Percentiles rank a stretch among this genome's conserved stretches.
Conservation (phyloP, 2,797 vertebrate species). For the Sebastes dallii region DNA sequence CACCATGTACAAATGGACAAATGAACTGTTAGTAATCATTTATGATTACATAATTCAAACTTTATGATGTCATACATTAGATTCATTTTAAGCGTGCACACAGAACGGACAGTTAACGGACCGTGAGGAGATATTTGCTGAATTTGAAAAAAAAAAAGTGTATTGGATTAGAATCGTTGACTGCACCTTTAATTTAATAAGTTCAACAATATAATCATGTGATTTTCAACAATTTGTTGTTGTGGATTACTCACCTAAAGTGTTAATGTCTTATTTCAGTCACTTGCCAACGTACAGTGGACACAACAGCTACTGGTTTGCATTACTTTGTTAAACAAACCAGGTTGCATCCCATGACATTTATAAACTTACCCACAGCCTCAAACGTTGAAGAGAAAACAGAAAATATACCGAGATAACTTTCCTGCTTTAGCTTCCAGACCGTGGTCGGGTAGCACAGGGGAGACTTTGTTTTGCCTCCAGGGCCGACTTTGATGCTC, state of each 20-base stretch:
- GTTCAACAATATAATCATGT: background rate
- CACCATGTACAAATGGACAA: too few species aligned
- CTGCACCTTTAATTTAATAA: background rate
- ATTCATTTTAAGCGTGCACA: background rate
- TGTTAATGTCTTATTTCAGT: background rate
- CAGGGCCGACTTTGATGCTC: background rate
- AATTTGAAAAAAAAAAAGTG: background rate
- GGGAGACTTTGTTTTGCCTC: background rate
- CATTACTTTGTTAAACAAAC: background rate
- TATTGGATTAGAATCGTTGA: background rate
- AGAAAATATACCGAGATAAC: background rate
- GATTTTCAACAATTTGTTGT: background rate
- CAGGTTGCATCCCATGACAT: background rate
- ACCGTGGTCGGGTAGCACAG: background rate
- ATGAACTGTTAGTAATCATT: too few species aligned
- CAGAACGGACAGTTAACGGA: background rate
- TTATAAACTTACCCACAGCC: background rate
- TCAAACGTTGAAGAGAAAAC: background rate
- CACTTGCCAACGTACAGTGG: background rate
- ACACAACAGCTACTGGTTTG: background rate
- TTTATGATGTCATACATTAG: background rate
- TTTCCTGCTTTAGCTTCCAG: background rate
- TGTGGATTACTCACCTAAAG: background rate
- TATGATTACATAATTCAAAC: too few species aligned
- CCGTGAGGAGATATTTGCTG: background rate